Evolutionary conservation across 2,113 vertebrate species (phyloP).

Genomic region (Ceyx cyanopectus): DNA sequence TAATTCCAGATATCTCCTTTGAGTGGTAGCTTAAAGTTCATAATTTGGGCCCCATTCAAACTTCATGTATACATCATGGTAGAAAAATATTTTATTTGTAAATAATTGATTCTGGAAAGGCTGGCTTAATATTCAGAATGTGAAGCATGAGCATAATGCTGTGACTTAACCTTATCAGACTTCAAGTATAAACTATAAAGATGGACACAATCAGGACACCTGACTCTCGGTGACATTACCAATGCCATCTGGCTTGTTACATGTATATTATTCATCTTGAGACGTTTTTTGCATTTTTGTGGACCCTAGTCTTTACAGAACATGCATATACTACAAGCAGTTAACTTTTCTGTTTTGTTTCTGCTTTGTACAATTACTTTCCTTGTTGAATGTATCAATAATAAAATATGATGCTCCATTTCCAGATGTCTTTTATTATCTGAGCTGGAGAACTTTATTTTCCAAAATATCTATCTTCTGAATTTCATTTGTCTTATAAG

Average conservation of each 20-base stretch:
- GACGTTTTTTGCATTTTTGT: not conserved
- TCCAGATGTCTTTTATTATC: not conserved
- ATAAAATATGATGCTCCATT: not conserved
- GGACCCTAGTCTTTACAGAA: not conserved
- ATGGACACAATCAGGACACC: not conserved
- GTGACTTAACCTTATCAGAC: not conserved
- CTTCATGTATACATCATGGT: not conserved
- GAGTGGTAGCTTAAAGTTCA: not conserved
- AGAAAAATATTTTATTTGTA: not conserved
- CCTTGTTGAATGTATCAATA: not conserved
- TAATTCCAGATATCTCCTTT: not conserved
- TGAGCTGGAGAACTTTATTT: not conserved
- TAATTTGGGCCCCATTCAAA: not conserved
- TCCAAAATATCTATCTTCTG: not conserved
- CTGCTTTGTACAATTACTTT: not conserved
- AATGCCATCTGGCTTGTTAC: not conserved
- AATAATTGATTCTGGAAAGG: not conserved
- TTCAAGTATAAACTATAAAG: not conserved
- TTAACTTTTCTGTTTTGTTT: not conserved
- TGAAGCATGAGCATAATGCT: not conserved
- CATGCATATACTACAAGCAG: not conserved
- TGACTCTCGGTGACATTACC: not conserved
- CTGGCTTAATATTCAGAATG: not conserved
- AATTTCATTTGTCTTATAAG: not conserved
- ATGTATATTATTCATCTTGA: not conserved